A percentile compares a stretch with the other conserved stretches of the same genome.
These are phyloP conservation scores for Pandemis cinnamomeana DNA, from an alignment of 2,888 invertebrate species.

Conservation along the genomic window DNA sequence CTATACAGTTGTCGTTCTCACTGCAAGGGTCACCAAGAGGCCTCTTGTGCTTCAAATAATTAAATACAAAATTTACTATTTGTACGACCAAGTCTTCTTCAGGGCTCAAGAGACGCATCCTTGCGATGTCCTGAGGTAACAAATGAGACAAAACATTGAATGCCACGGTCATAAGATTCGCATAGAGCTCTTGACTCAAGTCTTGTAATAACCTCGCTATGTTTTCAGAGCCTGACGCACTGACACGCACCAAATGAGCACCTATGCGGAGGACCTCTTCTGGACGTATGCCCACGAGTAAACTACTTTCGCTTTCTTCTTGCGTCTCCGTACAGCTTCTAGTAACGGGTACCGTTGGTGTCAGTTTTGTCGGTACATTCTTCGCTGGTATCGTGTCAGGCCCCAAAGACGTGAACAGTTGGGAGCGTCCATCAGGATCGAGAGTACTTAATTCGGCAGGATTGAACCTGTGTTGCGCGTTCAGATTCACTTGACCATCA, in stretches of 20 bases:
- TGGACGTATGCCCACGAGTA: constrained; percentile 69
- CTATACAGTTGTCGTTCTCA: constrained; percentile 68
- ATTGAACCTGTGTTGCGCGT: constrained; percentile 72
- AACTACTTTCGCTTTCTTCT: constrained; percentile 57
- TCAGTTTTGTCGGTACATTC: constrained; percentile 68
- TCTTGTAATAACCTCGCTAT: constrained; percentile 67
- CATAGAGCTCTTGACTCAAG: constrained; percentile 70
- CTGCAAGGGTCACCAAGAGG: constrained; percentile 67
- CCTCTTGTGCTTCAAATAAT: constrained; percentile 71
- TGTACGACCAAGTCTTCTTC: constrained; percentile 75
- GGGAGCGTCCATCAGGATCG: constrained; percentile 63
- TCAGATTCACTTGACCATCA: constrained; percentile 76
- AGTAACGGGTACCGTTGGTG: constrained; percentile 51
- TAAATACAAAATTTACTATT: constrained; percentile 74
- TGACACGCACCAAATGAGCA: constrained; percentile 64
- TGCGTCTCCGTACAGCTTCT: constrained; percentile 52
- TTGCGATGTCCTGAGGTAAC: constrained; percentile 69
- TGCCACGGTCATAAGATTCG: constrained; percentile 71
- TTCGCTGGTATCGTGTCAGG: constrained; percentile 57
- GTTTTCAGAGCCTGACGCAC: constrained; percentile 69
- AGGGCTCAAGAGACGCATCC: constrained; percentile 66
- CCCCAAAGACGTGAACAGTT: constrained; percentile 68
- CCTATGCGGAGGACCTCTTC: constrained; percentile 76
- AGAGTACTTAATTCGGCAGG: constrained; percentile 69
- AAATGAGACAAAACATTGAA: constrained; percentile 69